Percentiles rank a stretch among this genome's conserved stretches.
Conservation (phyloP, 2,113 vertebrate genomes). For the Pluvianellus socialis region DNA sequence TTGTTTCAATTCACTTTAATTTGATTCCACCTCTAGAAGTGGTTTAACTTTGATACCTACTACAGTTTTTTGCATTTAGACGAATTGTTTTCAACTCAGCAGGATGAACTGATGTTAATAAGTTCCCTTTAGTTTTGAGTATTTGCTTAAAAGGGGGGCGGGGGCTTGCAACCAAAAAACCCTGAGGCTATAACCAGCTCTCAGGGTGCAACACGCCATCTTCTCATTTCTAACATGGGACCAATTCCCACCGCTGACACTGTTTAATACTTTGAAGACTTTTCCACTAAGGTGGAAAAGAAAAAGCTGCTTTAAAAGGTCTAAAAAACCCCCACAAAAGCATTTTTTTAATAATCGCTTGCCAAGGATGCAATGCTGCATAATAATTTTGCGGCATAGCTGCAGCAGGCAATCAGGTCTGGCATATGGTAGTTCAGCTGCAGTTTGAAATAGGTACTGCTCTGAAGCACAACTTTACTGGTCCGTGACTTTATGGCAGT, state of each 20-base stretch:
- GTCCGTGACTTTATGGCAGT: not conserved
- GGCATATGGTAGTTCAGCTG: not conserved
- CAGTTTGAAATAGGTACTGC: not conserved
- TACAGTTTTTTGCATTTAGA: not conserved
- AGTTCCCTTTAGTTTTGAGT: not conserved
- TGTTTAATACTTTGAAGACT: not conserved
- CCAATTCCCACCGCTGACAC: not conserved
- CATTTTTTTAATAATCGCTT: not conserved
- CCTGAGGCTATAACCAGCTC: not conserved
- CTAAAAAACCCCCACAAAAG: not conserved
- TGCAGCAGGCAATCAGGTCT: conserved; percentile 6
- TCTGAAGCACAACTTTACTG: conserved; percentile 23
- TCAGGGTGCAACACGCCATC: not conserved
- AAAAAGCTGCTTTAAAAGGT: not conserved
- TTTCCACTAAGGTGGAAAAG: not conserved
- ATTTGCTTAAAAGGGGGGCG: conserved; percentile 11
- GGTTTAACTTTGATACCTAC: conserved; percentile 1
- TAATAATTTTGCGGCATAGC: not conserved
- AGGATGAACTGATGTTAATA: not conserved
- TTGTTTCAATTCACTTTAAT: not conserved
- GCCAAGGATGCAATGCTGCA: not conserved
- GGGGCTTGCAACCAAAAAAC: not conserved
- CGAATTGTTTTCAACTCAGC: not conserved
- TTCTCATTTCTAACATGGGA: not conserved
- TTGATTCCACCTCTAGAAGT: not conserved